Evolutionary conservation across 2,797 vertebrate genomes (phyloP), one percentile per base, ranked within the genome.

Genomic region (Etheostoma perlongum): DNA sequence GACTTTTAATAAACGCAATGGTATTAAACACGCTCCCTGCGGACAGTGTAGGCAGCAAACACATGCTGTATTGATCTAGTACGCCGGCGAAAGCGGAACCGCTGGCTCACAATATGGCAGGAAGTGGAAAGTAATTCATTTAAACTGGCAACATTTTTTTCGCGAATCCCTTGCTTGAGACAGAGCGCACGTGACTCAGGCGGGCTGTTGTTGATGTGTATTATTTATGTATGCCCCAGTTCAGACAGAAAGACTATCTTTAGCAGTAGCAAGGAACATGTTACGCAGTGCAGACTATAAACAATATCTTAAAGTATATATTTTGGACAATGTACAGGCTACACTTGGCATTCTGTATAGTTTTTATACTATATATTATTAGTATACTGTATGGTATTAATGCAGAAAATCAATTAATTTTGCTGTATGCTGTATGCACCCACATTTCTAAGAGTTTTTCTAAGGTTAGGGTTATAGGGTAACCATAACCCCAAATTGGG

Each of bases 71-170:
- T 0, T 78, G 62, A 67, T 85, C 81, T 55, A 4, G 6, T 33
- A 0, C 6, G 6, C 69, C 47, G 58, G 62, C 40, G 23, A 1
- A 14, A 1, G 62, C 77, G 81, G 86, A 87, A 87, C 44, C 18
- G 6, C 30, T 0, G 54, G 30, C 51, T 78, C 89, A 90, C 78
- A 12, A 90, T 92, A 11, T 91, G 75, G 83, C 93, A 90, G 92
- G 90, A 93, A 92, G 88, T 67, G 19, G 9, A 10, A 2, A 15
- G 3, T 27, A 19, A 0, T 51, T 79, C 27, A 25, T 1, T 2
- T 0, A 9, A 9, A 53, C 7, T 0, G 6, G 61, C 1, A 63
- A n/a, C 4, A 67, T 83, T 1, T 78, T 57, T 85, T 49, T 79
- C 1, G 83, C 81, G 84, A 74, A 84, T 68, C 21, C 85, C 33